A percentile compares a stretch with the other conserved stretches of the same genome.
Conservation (phyloP, 2,888 invertebrate genomes). For the Melieria crassipennis region DNA sequence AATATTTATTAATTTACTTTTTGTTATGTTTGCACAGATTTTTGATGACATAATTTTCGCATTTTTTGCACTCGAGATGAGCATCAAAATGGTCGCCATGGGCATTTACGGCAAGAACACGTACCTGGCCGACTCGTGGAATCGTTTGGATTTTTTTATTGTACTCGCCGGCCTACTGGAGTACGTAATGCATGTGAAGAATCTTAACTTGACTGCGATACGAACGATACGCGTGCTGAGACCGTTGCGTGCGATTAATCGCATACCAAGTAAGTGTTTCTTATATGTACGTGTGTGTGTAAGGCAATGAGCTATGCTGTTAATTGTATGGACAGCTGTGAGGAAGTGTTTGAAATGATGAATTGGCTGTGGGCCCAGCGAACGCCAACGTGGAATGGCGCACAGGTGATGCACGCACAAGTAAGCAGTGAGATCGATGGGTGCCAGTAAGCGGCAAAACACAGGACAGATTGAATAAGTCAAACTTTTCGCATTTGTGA, state of each 20-base stretch:
- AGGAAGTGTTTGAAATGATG: too few relatives aligned
- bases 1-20: neutral
- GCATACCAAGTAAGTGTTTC: slow-evolving; percentile 93
- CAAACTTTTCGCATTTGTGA: too few relatives aligned
- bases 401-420: too few relatives aligned
- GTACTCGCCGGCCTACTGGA: slow-evolving; percentile 93
- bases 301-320: neutral
- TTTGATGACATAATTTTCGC: slow-evolving; percentile 99
- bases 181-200: slow-evolving; percentile 93
- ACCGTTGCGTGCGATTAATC: slow-evolving; percentile 97
- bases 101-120: slow-evolving; percentile 93
- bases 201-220: slow-evolving; percentile 97
- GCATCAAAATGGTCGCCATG: slow-evolving; percentile 98
- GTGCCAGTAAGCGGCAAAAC: too few relatives aligned
- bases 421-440: too few relatives aligned
- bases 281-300: neutral
- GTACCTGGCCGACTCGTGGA: slow-evolving; percentile 98
- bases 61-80: slow-evolving; percentile 98
- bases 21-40: slow-evolving; percentile 69
- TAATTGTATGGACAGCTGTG: too few relatives aligned
- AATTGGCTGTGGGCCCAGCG: too few relatives aligned
- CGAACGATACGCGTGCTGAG: slow-evolving; percentile 96
- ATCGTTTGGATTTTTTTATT: slow-evolving; percentile 97
- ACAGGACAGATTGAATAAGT: too few relatives aligned
- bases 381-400: too few relatives aligned